A percentile compares a stretch with the other conserved stretches of the same genome.
Evolutionary conservation across 2,797 vertebrate species (phyloP).

Genomic region (Enoplosus armatus): DNA sequence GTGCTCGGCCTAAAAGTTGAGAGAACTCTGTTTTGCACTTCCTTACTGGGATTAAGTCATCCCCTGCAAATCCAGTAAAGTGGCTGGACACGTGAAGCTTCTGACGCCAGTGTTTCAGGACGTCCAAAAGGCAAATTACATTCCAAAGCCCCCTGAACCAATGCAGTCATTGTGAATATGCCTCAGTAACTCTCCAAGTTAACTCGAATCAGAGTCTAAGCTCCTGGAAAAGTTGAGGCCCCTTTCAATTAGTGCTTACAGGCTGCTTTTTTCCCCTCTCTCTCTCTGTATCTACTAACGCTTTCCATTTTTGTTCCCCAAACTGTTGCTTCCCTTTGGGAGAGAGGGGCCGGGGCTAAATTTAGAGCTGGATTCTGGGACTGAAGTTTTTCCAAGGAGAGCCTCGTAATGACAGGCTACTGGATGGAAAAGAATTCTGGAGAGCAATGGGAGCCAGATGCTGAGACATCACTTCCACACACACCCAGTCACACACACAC

Average conservation of each 20-base stretch:
- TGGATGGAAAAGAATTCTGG: slow-evolving; percentile 49
- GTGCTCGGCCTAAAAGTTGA: not conserved
- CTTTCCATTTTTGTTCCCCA: slow-evolving; percentile 51
- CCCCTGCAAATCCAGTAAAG: not conserved
- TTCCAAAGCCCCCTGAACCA: slow-evolving; percentile 18
- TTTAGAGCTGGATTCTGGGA: slow-evolving; percentile 56
- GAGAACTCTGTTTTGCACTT: not conserved
- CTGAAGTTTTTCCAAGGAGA: slow-evolving; percentile 51
- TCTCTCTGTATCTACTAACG: not conserved
- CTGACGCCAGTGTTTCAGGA: not conserved
- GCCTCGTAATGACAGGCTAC: slow-evolving; percentile 72
- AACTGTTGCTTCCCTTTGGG: slow-evolving; percentile 61
- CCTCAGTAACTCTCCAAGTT: slow-evolving; percentile 24
- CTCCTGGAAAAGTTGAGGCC: slow-evolving; percentile 34
- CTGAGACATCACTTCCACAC: slow-evolving; percentile 21
- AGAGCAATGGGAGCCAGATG: slow-evolving; percentile 67
- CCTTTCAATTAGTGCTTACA: slow-evolving; percentile 42
- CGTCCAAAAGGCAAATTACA: slow-evolving; percentile 22
- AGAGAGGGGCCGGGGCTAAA: slow-evolving; percentile 60
- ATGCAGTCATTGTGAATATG: slow-evolving; percentile 15
- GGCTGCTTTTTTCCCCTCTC: not conserved
- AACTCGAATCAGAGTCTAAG: slow-evolving; percentile 37
- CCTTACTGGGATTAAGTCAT: not conserved
- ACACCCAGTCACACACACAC: not conserved
- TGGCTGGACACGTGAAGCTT: slow-evolving; percentile 2